Percentiles rank a stretch among this genome's conserved stretches.
Evolutionary conservation across 1,140 invertebrate species (phyloP).

Genomic region (Lethrus apterus): DNA sequence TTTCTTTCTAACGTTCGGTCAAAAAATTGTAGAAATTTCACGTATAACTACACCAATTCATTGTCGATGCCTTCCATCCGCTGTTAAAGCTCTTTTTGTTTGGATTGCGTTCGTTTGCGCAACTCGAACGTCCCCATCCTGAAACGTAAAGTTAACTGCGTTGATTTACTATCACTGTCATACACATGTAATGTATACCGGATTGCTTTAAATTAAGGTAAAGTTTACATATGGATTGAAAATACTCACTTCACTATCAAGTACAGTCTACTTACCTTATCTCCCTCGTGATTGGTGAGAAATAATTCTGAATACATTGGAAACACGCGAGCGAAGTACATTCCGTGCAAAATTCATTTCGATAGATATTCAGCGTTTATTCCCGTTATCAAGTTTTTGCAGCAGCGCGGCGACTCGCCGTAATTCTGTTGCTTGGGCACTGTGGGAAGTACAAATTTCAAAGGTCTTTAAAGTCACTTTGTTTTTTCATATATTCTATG

Average conservation of each 20-base stretch:
- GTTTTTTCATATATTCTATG: too few species aligned
- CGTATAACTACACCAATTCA: constrained; percentile 4
- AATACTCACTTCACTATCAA: constrained; percentile 13
- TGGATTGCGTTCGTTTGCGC: constrained; percentile 4
- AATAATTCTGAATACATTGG: neutral
- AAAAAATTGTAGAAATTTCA: neutral
- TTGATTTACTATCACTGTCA: too few species aligned
- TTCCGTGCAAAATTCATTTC: constrained; percentile 1
- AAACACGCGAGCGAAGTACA: constrained; percentile 2
- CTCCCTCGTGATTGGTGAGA: constrained; percentile 3
- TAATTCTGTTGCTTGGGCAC: too few species aligned
- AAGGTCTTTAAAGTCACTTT: too few species aligned
- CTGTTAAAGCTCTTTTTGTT: constrained; percentile 13
- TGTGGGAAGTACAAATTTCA: too few species aligned
- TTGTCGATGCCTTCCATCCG: constrained; percentile 8
- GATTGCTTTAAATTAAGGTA: too few species aligned
- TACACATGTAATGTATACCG: too few species aligned
- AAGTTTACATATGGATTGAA: constrained; percentile 6
- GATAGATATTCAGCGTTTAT: too few species aligned
- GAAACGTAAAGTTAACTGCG: too few species aligned
- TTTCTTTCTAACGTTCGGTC: neutral
- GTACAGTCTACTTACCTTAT: constrained; percentile 8
- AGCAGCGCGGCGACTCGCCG: too few species aligned
- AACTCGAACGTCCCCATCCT: constrained; percentile 5
- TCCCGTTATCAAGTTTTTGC: too few species aligned